Evolutionary conservation across 2,888 invertebrate species (phyloP).

Genomic region (Tetheella fluctuosa): DNA sequence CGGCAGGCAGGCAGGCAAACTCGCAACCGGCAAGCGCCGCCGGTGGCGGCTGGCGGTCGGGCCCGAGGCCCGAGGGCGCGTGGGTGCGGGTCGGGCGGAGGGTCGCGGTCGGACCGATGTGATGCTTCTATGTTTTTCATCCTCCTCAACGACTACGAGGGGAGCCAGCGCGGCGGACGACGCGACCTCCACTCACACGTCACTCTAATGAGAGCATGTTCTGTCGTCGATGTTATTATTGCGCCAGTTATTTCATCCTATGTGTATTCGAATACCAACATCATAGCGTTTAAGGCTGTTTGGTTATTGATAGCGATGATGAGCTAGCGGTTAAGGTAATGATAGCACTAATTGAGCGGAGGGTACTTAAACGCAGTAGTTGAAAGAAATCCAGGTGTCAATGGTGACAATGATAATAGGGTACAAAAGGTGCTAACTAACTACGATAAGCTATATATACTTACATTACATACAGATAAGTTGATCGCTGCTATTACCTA

Average conservation of each 20-base stretch:
- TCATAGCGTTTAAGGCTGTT: not conserved
- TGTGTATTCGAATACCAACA: constrained; percentile 5
- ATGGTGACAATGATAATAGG: not conserved
- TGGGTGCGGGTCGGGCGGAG: constrained; percentile 72
- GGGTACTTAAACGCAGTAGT: not conserved
- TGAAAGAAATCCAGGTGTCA: not conserved
- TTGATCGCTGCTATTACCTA: not conserved
- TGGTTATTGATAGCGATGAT: not conserved
- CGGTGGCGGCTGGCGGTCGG: constrained; percentile 33
- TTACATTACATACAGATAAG: not conserved
- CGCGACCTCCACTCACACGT: constrained; percentile 58
- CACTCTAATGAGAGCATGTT: constrained; percentile 50
- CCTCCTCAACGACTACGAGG: constrained; percentile 54
- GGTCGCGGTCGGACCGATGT: constrained; percentile 58
- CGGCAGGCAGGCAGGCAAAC: constrained; percentile 40
- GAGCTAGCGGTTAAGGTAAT: not conserved
- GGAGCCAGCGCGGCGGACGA: constrained; percentile 45
- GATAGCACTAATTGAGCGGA: not conserved
- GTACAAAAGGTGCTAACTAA: not conserved
- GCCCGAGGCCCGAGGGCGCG: constrained; percentile 59
- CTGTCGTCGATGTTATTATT: constrained; percentile 46
- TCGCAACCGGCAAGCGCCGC: constrained; percentile 52
- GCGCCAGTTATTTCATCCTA: constrained; percentile 29
- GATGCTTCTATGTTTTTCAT: constrained; percentile 68
- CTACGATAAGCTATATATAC: not conserved